phyloP scores from a whole-genome alignment of 2,113 vertebrate species.

The Malurus cyaneus region DNA sequence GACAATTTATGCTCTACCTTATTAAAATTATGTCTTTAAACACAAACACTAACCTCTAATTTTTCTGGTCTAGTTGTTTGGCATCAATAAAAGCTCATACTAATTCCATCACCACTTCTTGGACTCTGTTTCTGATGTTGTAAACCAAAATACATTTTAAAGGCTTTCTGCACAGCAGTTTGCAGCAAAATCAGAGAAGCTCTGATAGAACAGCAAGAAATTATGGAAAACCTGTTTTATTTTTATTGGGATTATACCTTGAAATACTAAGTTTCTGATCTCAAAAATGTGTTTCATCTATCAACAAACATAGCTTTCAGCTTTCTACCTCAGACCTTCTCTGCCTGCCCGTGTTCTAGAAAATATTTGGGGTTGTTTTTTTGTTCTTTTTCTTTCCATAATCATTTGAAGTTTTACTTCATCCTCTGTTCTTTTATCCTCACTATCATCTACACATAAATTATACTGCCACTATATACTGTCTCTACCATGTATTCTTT shows the following conservation, averaged over 20 bases:
- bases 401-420: background rate
- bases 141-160: constrained; percentile 10
- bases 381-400: background rate
- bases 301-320: constrained; percentile 13
- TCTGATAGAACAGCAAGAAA: background rate
- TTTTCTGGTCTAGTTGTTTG: background rate
- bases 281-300: constrained; percentile 16
- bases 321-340: constrained; percentile 29
- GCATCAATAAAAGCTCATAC: background rate
- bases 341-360: background rate
- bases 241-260: constrained; percentile 23
- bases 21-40: background rate
- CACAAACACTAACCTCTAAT: background rate
- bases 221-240: background rate
- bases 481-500: background rate
- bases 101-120: background rate
- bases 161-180: background rate
- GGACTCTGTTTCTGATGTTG: background rate
- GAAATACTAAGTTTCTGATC: background rate
- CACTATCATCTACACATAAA: background rate
- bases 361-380: background rate
- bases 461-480: background rate
- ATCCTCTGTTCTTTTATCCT: constrained; percentile 1
- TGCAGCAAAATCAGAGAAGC: background rate
- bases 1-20: background rate